phyloP scores from a whole-genome alignment of 2,797 vertebrate genomes.

The Mormyrus hasselquistii region DNA sequence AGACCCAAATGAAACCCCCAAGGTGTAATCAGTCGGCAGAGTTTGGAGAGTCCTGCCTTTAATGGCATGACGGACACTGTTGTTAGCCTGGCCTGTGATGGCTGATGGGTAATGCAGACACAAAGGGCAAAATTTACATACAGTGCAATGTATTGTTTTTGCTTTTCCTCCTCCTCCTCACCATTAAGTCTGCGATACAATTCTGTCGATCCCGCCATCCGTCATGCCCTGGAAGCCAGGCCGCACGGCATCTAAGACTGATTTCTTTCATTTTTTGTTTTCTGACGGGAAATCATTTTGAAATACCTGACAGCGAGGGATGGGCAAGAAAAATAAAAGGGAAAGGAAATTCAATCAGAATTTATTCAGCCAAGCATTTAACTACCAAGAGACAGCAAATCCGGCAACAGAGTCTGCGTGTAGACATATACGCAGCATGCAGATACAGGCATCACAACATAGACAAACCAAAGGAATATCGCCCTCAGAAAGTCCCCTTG shows the following conservation, averaged over 20 bases:
- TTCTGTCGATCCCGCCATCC: background rate
- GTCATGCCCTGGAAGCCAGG: background rate
- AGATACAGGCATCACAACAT: background rate
- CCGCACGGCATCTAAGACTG: background rate
- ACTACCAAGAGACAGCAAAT: slow-evolving; percentile 14
- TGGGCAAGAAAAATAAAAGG: slow-evolving; percentile 2
- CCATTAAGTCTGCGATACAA: background rate
- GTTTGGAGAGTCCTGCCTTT: slow-evolving; percentile 40
- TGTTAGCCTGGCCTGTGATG: background rate
- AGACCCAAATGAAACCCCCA: slow-evolving; percentile 48
- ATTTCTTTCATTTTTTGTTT: background rate
- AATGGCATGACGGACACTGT: background rate
- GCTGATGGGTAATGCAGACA: background rate
- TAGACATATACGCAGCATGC: background rate
- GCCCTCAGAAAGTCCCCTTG: slow-evolving; percentile 17
- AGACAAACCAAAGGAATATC: slow-evolving; percentile 26
- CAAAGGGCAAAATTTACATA: slow-evolving; percentile 21
- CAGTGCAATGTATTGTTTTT: slow-evolving; percentile 20
- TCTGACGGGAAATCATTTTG: slow-evolving; percentile 12
- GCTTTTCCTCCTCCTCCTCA: background rate
- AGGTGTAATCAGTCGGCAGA: slow-evolving; percentile 31
- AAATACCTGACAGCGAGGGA: slow-evolving; percentile 20
- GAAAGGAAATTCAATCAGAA: background rate
- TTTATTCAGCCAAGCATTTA: slow-evolving; percentile 16
- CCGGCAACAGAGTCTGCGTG: background rate